These are phyloP conservation scores for Sinocyclocheilus rhinocerous DNA, from an alignment of 2,113 vertebrate species.

Conservation along the genomic window DNA sequence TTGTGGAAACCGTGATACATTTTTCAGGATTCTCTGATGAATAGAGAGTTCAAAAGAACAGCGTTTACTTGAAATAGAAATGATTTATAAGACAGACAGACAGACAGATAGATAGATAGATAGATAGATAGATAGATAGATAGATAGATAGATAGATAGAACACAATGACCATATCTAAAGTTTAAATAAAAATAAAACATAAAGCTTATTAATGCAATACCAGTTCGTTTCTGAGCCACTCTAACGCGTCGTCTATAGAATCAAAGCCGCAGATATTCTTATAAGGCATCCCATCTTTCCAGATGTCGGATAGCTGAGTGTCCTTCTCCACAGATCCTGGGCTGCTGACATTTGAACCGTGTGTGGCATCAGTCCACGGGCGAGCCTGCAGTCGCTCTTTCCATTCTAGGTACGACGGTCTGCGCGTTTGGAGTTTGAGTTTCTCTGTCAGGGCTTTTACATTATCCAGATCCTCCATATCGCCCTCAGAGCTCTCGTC, in stretches of 20 bases:
- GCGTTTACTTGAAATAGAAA: neutral
- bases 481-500: conserved; percentile 76
- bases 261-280: conserved; percentile 83
- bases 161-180: neutral
- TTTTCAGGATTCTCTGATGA: neutral
- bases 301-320: conserved; percentile 39
- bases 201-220: conserved; percentile 53
- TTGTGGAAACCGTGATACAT: neutral
- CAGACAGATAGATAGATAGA: neutral
- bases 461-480: conserved; percentile 79
- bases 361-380: conserved; percentile 70
- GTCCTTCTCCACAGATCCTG: conserved; percentile 35
- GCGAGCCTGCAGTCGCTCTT: conserved; percentile 79
- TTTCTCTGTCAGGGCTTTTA: conserved; percentile 89
- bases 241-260: conserved; percentile 83
- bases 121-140: neutral
- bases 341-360: neutral
- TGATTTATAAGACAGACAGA: neutral
- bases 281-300: conserved; percentile 55
- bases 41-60: neutral
- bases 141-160: neutral
- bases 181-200: neutral
- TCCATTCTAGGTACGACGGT: conserved; percentile 91
- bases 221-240: conserved; percentile 89
- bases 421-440: conserved; percentile 89